Evolutionary conservation across 2,113 vertebrate species (phyloP), one percentile per base, ranked within the genome.

Genomic region (Cairina moschata): DNA sequence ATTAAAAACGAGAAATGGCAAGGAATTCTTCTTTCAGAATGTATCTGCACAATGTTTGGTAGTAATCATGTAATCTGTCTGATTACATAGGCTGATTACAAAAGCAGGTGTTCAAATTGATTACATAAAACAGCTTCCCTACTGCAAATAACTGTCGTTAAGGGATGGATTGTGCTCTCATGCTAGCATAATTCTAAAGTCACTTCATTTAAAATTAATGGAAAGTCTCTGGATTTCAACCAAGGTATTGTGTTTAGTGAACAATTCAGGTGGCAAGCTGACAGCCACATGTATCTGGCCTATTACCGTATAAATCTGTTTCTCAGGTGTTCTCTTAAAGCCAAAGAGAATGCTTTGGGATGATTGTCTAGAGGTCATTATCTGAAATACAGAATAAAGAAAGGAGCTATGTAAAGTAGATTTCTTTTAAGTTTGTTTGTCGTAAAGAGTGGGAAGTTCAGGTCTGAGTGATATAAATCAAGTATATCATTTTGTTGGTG

Each of bases 41-140:
- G 17, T 80, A 67, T 87, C 59, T 91, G 40, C 55, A 42, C 58
- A 67, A 34, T 86, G 81, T 93, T 93, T 91, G 75, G 42, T 94
- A 86, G 82, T 77, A 94, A 93, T 93, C 60, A 78, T 91, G 52
- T 90, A 86, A 90, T 85, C 87, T 88, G 11, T 55, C 84, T 96
- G 91, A 95, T 94, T 92, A 65, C 72, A 59, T 32, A 66, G 72
- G 63, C 85, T 94, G 96, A 95, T 93, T 96, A 91, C 60, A 90
- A 88, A 95, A 88, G 65, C 90, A 93, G 85, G 72, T 91, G 79
- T 76, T 96, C 52, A 48, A 52, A 42, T 25, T 88, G 72, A 88
- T 96, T 95, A 71, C 72, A 25, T 71, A 50, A 77, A 96, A 21
- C 83, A 62, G 50, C 68, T 88, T 96, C 72, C 75, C 75, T 88